phyloP scores from a whole-genome alignment of 53 echinoderm and acorn worm species.

The Echinarachnius parma region DNA sequence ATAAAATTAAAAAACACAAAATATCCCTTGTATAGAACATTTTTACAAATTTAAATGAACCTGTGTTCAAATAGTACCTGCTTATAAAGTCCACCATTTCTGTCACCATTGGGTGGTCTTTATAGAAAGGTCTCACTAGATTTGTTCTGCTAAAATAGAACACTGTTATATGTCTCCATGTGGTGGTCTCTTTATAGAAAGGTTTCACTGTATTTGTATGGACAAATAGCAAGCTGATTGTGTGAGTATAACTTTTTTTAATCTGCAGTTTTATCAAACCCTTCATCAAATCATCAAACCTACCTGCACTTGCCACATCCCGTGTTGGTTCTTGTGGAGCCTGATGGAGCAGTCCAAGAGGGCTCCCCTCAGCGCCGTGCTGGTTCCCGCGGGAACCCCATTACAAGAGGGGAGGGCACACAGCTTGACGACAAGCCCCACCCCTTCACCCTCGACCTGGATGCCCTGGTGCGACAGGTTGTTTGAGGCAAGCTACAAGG shows the following conservation, averaged over 20 bases:
- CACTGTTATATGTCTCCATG: too few species aligned
- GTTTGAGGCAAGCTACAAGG: slow-evolving; percentile 57
- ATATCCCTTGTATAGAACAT: too few species aligned
- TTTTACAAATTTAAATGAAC: too few species aligned
- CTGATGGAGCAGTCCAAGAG: slow-evolving; percentile 81
- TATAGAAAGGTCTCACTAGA: too few species aligned
- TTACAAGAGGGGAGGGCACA: slow-evolving; percentile 67
- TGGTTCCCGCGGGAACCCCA: slow-evolving; percentile 55
- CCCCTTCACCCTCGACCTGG: slow-evolving; percentile 79
- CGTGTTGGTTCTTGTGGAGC: slow-evolving; percentile 48
- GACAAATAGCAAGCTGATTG: background rate
- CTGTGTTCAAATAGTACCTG: too few species aligned
- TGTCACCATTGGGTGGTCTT: too few species aligned
- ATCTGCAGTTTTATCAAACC: background rate
- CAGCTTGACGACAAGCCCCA: slow-evolving; percentile 82
- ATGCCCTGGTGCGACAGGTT: slow-evolving; percentile 83
- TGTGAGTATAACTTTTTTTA: background rate
- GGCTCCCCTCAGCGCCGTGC: slow-evolving; percentile 53
- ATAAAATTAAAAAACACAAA: too few species aligned
- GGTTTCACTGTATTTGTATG: too few species aligned
- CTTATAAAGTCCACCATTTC: too few species aligned
- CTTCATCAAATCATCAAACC: background rate
- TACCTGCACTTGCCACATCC: slow-evolving; percentile 69
- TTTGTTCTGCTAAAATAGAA: too few species aligned
- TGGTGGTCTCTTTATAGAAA: too few species aligned